A percentile compares a stretch with the other conserved stretches of the same genome.
Evolutionary conservation across 2,888 invertebrate species (phyloP).

Genomic region (Nycteola revayana): DNA sequence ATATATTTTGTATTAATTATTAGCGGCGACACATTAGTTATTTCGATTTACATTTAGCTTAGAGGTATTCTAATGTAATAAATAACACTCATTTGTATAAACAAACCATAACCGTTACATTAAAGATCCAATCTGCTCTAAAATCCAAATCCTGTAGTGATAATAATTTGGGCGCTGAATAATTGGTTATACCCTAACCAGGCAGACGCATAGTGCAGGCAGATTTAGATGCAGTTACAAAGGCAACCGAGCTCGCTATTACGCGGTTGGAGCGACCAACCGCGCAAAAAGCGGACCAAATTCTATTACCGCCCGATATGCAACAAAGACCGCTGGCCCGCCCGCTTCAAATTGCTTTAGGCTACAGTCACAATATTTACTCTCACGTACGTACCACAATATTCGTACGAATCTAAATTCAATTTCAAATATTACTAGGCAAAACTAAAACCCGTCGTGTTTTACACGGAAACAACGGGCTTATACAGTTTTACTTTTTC

Average conservation of each 20-base stretch:
- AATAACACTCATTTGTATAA: too few species aligned
- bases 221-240: conserved; percentile 78
- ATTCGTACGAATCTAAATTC: conserved; percentile 60
- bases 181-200: conserved; percentile 56
- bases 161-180: conserved; percentile 4
- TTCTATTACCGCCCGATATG: conserved; percentile 80
- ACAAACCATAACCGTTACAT: too few species aligned
- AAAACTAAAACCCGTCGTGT: conserved; percentile 15
- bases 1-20: too few species aligned
- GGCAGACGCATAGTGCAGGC: conserved; percentile 51
- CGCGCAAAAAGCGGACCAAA: conserved; percentile 80
- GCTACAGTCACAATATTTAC: conserved; percentile 75
- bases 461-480: conserved; percentile 16
- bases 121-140: too few species aligned
- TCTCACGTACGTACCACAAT: conserved; percentile 57
- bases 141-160: too few species aligned
- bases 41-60: too few species aligned
- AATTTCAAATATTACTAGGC: conserved; percentile 45
- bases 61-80: too few species aligned
- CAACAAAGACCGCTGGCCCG: conserved; percentile 77
- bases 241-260: conserved; percentile 73
- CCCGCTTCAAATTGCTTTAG: conserved; percentile 79
- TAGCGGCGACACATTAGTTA: too few species aligned
- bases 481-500: conserved; percentile 13
- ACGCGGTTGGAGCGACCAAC: conserved; percentile 61